Evolutionary conservation across 2,888 invertebrate genomes (phyloP), one percentile per base, ranked within the genome.

Genomic region (Hyles lineata): DNA sequence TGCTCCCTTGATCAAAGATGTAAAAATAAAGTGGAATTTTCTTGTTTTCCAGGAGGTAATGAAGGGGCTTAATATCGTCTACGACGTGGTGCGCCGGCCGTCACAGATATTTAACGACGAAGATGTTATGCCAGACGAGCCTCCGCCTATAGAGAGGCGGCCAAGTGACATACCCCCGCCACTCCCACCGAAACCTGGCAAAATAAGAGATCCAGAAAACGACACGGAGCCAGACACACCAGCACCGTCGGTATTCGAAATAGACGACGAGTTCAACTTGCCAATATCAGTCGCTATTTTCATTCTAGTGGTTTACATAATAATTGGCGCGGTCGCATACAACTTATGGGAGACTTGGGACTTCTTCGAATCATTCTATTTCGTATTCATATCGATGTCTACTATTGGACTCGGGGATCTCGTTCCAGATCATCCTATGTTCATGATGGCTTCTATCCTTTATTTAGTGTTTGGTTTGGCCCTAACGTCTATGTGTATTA

Each of bases 321-420:
- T 98, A 74, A 90, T 97, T 21, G 99, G 99, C 0, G 98, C 98
- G 0, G 95, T 96, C 0, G 96, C 97, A 0, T 99, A 97, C 83
- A 96, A 96, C 55, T 86, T 96, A 21, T 96, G 97, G 96, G 98
- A 98, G 89, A 93, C 95, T 0, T 99, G 99, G 99, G 95, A 96
- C n/a, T 98, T 98, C 89, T 97, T 99, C 83, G 98, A 98, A 75
- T 97, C 99, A 0, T 98, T 99, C 88, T 99, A 99, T 90, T 99
- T 99, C 88, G 98, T 99, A 6, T 99, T 99, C 88, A 98, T 99
- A 81, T 98, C 99, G 0, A 98, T 99, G 96, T 98, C 98, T 0
- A 99, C 99, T 0, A 99, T 99, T 74, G 99, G 99, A n/a, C 98
- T 99, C 81, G 99, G 99, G 3, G 99, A 99, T 92, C 95, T 97